Percentiles rank a stretch among this genome's conserved stretches.
Conservation (phyloP, 2,888 invertebrate genomes). For the Troglohyphantes excavatus region DNA sequence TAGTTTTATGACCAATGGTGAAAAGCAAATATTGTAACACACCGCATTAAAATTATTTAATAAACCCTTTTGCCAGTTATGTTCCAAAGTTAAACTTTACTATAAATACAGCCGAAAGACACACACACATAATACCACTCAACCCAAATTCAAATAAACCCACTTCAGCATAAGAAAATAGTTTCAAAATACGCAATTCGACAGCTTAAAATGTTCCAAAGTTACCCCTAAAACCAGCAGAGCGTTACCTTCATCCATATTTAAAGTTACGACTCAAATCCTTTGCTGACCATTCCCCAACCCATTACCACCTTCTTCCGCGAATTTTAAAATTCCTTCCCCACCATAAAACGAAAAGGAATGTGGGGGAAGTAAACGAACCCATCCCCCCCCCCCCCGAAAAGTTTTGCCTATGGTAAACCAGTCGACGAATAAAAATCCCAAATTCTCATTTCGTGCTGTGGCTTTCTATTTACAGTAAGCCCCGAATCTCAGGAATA, state of each 20-base stretch:
- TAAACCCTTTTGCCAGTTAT: too few species aligned
- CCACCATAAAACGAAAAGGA: conserved; percentile 1
- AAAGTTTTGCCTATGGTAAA: conserved; percentile 30
- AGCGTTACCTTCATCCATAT: neutral
- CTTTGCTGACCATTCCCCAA: neutral
- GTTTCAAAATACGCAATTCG: neutral
- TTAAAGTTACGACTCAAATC: neutral
- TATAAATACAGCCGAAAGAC: too few species aligned
- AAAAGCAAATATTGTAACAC: too few species aligned
- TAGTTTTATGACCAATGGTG: too few species aligned
- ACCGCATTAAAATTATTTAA: too few species aligned
- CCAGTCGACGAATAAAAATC: conserved; percentile 15
- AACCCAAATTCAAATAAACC: neutral
- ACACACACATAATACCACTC: too few species aligned
- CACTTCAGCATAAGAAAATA: neutral
- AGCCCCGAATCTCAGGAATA: conserved; percentile 34
- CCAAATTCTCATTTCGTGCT: neutral
- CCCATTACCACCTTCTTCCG: neutral
- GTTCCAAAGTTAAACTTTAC: too few species aligned
- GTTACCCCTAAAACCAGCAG: neutral
- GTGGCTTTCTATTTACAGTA: conserved; percentile 9
- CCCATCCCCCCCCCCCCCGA: neutral
- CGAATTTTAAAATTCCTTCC: conserved; percentile 6
- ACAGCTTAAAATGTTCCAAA: neutral
- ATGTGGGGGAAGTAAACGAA: conserved; percentile 12